A percentile compares a stretch with the other conserved stretches of the same genome.
phyloP scores from a whole-genome alignment of 2,113 vertebrate species.

The Cepphus grylle region DNA sequence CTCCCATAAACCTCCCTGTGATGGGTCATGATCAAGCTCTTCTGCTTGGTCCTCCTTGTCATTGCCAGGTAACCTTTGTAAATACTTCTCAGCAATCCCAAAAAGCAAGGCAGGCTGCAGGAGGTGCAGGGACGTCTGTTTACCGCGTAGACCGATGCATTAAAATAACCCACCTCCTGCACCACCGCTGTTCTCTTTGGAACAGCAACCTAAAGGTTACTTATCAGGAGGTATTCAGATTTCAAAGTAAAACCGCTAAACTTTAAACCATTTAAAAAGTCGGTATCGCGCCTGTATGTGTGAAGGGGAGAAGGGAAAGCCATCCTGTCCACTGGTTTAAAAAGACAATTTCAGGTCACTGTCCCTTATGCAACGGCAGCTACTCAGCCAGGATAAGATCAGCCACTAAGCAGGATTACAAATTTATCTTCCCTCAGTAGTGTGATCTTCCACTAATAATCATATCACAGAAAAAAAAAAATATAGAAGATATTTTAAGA shows the following conservation, averaged over 20 bases:
- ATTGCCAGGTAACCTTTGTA: not conserved
- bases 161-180: not conserved
- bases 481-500: not conserved
- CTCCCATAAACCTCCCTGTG: not conserved
- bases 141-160: rapidly evolving
- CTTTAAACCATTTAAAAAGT: not conserved
- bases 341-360: slow-evolving; percentile 34
- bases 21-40: not conserved
- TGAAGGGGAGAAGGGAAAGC: not conserved
- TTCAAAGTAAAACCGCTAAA: not conserved
- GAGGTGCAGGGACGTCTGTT: not conserved
- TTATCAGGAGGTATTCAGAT: not conserved
- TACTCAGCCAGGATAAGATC: slow-evolving; percentile 26
- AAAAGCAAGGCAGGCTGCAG: not conserved
- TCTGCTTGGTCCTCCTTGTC: not conserved
- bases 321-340: not conserved
- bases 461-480: not conserved
- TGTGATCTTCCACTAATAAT: slow-evolving; percentile 13
- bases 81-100: not conserved
- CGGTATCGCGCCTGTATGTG: not conserved
- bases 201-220: not conserved
- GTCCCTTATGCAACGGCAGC: slow-evolving; percentile 26
- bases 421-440: not conserved
- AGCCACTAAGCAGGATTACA: slow-evolving; percentile 40
- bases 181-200: not conserved